Conservation (phyloP, 2,888 invertebrate genomes). For the Oscheius sp. region DNA sequence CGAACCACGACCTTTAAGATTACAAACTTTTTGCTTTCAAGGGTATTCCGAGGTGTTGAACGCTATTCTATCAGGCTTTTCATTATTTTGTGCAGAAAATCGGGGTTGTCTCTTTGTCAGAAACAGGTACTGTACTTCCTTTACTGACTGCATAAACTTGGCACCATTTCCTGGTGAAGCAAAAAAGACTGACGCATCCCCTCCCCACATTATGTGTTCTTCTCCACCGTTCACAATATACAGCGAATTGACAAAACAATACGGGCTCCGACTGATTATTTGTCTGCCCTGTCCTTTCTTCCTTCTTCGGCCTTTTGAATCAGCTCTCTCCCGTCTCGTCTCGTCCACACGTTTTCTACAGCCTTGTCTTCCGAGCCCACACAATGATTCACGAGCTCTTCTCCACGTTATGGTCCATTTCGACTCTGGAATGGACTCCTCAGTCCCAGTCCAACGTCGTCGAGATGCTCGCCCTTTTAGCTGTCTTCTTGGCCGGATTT, state of each 20-base stretch:
- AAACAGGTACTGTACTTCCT: not conserved
- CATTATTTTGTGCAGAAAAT: no score
- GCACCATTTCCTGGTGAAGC: conserved; percentile 1
- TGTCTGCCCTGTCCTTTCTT: no score
- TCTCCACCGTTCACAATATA: not conserved
- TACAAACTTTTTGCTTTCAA: no score
- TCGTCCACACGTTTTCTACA: not conserved
- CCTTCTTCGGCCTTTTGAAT: not conserved
- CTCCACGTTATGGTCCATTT: conserved; percentile 23
- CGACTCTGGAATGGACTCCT: no score
- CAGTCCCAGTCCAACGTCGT: not conserved
- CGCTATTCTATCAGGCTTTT: no score
- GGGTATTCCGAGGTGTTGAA: no score
- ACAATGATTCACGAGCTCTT: conserved; percentile 32
- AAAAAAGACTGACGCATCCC: not conserved
- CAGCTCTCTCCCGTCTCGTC: not conserved
- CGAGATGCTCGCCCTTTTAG: conserved; percentile 28
- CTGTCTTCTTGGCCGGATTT: conserved; percentile 24
- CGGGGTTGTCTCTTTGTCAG: not conserved
- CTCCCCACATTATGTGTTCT: not conserved
- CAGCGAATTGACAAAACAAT: not conserved
- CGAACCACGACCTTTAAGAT: no score
- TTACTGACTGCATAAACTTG: not conserved
- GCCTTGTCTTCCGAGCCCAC: not conserved
- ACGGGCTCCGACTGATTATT: no score